Evolutionary conservation across 2,113 vertebrate species (phyloP).

Genomic region (Heterochromis multidens): DNA sequence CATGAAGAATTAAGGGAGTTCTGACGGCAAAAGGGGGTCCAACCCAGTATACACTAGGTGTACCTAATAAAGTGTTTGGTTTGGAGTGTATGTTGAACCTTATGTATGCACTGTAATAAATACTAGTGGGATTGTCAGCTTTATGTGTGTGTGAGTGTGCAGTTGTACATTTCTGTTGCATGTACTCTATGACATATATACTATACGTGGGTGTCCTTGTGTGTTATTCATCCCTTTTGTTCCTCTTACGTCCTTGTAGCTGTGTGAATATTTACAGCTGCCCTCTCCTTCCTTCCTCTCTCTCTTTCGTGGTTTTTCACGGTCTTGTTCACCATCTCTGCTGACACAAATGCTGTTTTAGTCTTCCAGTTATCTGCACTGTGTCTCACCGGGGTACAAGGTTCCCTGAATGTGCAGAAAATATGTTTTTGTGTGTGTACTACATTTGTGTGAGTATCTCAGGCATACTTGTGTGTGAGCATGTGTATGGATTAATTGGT

Average conservation of each 20-base stretch:
- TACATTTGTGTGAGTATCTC: not conserved
- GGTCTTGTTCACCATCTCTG: not conserved
- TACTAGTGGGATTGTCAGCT: not conserved
- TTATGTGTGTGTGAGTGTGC: not conserved
- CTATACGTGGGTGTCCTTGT: not conserved
- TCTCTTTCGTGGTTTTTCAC: not conserved
- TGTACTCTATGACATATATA: not conserved
- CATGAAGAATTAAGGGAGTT: no score
- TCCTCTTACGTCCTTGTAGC: not conserved
- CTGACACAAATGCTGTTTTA: slow-evolving; percentile 6
- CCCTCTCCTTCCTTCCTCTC: not conserved
- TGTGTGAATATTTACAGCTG: slow-evolving; percentile 10
- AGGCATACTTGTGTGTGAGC: not conserved
- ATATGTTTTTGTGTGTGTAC: not conserved
- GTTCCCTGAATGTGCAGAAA: slow-evolving; percentile 14
- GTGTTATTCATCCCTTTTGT: not conserved
- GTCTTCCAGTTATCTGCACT: not conserved
- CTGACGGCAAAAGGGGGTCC: not conserved
- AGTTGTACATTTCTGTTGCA: not conserved
- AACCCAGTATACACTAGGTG: not conserved
- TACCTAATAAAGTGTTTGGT: not conserved
- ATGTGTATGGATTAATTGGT: not conserved
- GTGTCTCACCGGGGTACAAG: not conserved
- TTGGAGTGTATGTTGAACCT: not conserved
- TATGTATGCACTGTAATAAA: not conserved